A percentile compares a stretch with the other conserved stretches of the same genome.
Conservation (phyloP, 2,888 invertebrate genomes). For the Cerastis rubricosa region DNA sequence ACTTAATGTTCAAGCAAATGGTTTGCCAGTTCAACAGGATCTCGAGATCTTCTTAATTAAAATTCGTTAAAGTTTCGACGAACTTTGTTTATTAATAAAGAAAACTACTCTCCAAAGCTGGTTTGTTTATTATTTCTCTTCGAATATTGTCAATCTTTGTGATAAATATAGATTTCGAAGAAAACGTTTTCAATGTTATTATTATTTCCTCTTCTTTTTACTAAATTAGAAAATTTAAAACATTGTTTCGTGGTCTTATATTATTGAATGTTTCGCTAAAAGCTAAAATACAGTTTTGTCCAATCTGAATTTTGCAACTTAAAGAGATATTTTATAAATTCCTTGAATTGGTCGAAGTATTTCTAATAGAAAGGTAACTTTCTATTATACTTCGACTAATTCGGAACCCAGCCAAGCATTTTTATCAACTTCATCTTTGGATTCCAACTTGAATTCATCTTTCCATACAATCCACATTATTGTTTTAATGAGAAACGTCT, state of each 20-base stretch:
- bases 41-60: slow-evolving; percentile 35
- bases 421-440: not conserved
- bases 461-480: not conserved
- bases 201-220: slow-evolving; percentile 8
- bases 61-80: slow-evolving; percentile 40
- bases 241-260: not conserved
- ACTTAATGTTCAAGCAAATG: slow-evolving; percentile 46
- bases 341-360: no score
- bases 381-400: not conserved
- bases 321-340: not conserved
- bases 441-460: not conserved
- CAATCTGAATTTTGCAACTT: not conserved
- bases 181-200: slow-evolving; percentile 13
- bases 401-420: not conserved
- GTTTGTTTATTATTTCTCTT: slow-evolving; percentile 21
- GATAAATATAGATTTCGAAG: not conserved
- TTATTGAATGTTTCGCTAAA: slow-evolving; percentile 6
- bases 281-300: slow-evolving; percentile 6
- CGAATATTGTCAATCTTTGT: not conserved
- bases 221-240: not conserved
- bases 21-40: slow-evolving; percentile 26
- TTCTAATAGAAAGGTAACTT: no score
- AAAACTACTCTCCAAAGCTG: slow-evolving; percentile 3
- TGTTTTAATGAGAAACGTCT: not conserved
- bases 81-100: slow-evolving; percentile 27